Evolutionary conservation across 1,140 invertebrate genomes (phyloP), one percentile per base, ranked within the genome.

Genomic region (Sycophaga agraensis): DNA sequence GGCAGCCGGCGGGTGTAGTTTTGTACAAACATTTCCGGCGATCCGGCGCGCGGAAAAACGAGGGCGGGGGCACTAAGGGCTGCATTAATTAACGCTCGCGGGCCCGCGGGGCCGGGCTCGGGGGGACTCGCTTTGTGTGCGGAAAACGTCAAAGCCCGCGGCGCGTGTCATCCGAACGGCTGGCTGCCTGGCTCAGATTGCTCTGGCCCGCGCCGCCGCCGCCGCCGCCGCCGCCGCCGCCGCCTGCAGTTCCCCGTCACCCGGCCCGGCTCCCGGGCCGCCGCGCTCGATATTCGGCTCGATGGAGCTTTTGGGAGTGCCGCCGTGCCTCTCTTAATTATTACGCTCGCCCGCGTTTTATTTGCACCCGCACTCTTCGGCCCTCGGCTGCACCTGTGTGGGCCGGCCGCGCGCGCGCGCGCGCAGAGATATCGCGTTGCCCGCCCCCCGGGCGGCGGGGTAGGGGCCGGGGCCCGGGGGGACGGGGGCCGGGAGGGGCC

Each of bases 81-180:
- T 28, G 14, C 24, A 28, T 28, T 46, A 46, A 46, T 46, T 46
- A 46, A 46, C 28, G 24, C 16, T n/a, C 8, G 8, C 4, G 45
- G 28, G 14, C n/a, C n/a, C n/a, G n/a, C n/a, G n/a, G n/a, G n/a
- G n/a, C n/a, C n/a, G n/a, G n/a, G n/a, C n/a, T n/a, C n/a, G n/a
- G n/a, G n/a, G 26, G 6, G 40, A 42, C 19, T 42, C 14, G 53
- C 45, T 46, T 46, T 46, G 45, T 46, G 24, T n/a, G n/a, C n/a
- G n/a, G n/a, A n/a, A n/a, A n/a, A n/a, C 45, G 45, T 46, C 45
- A 46, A 46, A 46, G 45, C 45, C 48, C 48, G 16, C 48, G 28
- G 45, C 45, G 45, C 45, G 45, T 46, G 45, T 46, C 45, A 46
- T 46, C 45, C 45, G 24, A 46, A 26, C 24, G n/a, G n/a, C n/a